Base-by-base conservation (phyloP, 2,113 vertebrate genomes). In the Entelurus aequoreus region DNA sequence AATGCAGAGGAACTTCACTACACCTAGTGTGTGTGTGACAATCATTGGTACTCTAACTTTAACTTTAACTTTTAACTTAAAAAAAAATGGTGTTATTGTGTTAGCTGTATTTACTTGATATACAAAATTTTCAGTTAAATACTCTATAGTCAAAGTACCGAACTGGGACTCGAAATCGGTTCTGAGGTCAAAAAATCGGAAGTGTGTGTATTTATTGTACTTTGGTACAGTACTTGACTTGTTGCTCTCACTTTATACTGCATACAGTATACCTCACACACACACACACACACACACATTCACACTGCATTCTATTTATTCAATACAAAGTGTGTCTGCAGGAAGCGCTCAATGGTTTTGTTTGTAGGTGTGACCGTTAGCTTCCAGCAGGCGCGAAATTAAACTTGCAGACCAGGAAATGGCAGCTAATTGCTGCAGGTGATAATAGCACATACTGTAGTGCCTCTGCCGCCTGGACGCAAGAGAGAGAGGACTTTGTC, bases 401-500 rank as follows among this genome's bases (percentile, higher is more conserved):
- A 60, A 66, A 58, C 66, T 61, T 5, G 3, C 60, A 16, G 61
- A 67, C 69, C 53, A 76, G 81, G 71, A 80, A 79, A 75, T 73
- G 67, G 38, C 57, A 44, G 62, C 62, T 87, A 87, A 91, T 89
- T 87, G 74, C 67, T 52, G 68, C 71, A 75, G 63, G 74, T 82
- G 72, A 74, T 80, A 78, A 73, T 69, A 51, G 66, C 61, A 54
- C 77, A 75, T 65, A 71, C 55, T 60, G 49, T 60, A 68, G 60
- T 62, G 52, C 61, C 46, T 40, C 36, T 8, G 67, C 62, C 36
- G 16, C 54, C 28, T 52, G 62, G 75, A 65, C 14, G 2, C 60
- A 58, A 14, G 52, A 63, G 59, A 74, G 60, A 61, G 19, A 52
- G 49, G 64, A 57, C 63, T 9, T 44, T 44, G 8, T 46, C 42